Evolutionary conservation across 1,140 invertebrate species (phyloP).

Genomic region (Eubasilissa regina): DNA sequence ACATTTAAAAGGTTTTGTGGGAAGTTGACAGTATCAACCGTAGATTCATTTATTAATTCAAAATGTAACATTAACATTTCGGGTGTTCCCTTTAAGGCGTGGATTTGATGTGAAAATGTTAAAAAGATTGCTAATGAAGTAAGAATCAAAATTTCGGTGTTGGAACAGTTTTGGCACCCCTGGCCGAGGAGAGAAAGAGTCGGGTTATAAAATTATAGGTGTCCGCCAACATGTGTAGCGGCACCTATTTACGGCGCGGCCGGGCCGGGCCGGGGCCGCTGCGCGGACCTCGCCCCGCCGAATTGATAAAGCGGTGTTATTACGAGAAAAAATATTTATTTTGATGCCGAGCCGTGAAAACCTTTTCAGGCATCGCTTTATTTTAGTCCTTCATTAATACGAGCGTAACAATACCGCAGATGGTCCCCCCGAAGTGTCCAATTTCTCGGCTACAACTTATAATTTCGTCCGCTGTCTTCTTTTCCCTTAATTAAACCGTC

Average conservation of each 20-base stretch:
- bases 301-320: conserved; percentile 61
- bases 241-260: conserved; percentile 57
- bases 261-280: conserved; percentile 8
- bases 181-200: conserved; percentile 33
- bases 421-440: neutral
- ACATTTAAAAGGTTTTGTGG: too few relatives aligned
- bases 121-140: too few relatives aligned
- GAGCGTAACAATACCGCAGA: conserved; percentile 18
- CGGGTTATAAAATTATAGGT: conserved; percentile 60
- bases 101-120: too few relatives aligned
- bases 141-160: too few relatives aligned
- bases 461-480: conserved; percentile 9
- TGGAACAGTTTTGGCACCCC: conserved; percentile 45
- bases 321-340: conserved; percentile 61
- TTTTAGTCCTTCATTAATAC: conserved; percentile 44
- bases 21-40: too few relatives aligned
- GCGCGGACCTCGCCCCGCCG: conserved; percentile 20
- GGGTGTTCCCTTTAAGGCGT: too few relatives aligned
- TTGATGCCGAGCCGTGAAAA: conserved; percentile 57
- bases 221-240: conserved; percentile 56
- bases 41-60: too few relatives aligned
- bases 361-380: conserved; percentile 30
- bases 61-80: too few relatives aligned
- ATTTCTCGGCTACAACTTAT: neutral
- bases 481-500: conserved; percentile 30